These are phyloP conservation scores for Cantharis lateralis DNA, from an alignment of 2,888 invertebrate genomes.

Conservation along the genomic window DNA sequence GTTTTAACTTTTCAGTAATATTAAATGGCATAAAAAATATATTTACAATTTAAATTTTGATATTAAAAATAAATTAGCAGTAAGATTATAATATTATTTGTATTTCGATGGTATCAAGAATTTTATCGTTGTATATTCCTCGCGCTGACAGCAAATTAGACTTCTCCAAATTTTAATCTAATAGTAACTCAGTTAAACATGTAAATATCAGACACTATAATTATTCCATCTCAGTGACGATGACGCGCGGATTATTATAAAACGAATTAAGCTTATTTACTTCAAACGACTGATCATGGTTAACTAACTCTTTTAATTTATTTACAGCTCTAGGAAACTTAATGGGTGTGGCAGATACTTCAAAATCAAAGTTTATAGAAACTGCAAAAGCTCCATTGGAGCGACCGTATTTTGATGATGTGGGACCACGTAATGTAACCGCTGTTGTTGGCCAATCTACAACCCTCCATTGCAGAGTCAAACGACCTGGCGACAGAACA, in stretches of 20 bases:
- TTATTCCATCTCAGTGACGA: background rate
- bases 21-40: background rate
- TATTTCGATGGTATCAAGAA: background rate
- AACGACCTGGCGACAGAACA: slow-evolving; percentile 85
- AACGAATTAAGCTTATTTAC: background rate
- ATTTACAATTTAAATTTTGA: background rate
- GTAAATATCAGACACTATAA: background rate
- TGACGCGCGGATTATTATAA: background rate
- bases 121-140: background rate
- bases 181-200: background rate
- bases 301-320: slow-evolving; percentile 12
- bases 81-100: background rate
- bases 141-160: background rate
- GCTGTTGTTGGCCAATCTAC: slow-evolving; percentile 84
- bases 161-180: background rate
- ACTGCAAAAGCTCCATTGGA: slow-evolving; percentile 56
- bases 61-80: background rate
- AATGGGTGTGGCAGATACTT: slow-evolving; percentile 29
- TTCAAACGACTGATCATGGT: background rate
- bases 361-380: slow-evolving; percentile 36
- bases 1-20: background rate
- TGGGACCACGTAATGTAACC: slow-evolving; percentile 80
- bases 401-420: slow-evolving; percentile 83
- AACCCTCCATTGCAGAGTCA: slow-evolving; percentile 79
- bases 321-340: slow-evolving; percentile 34